Percentiles rank a stretch among this genome's conserved stretches.
Conservation (phyloP, 2,888 invertebrate genomes). For the Podotricha telesiphe region DNA sequence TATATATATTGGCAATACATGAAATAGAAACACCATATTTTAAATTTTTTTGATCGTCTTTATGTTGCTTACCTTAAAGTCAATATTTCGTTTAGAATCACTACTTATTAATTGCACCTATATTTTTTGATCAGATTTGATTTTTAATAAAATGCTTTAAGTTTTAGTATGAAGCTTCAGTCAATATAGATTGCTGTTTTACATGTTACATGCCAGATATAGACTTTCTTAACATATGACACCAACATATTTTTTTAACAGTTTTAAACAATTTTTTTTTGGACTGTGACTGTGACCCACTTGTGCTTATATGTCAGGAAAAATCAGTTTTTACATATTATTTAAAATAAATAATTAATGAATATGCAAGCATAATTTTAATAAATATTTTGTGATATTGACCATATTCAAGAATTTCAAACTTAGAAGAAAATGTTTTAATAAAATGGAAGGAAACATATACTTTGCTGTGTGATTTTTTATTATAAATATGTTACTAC, state of each 20-base stretch:
- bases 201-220: not conserved
- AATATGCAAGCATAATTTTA: not conserved
- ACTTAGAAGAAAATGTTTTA: not conserved
- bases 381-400: not conserved
- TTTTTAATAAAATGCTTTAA: not conserved
- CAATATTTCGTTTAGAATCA: not conserved
- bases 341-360: not conserved
- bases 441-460: not conserved
- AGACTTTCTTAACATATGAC: not conserved
- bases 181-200: not conserved
- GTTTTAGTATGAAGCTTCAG: not conserved
- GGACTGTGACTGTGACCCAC: conserved; percentile 2
- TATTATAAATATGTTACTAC: not conserved
- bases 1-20: conserved; percentile 12
- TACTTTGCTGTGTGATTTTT: not conserved
- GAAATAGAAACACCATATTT: conserved; percentile 2
- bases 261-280: conserved; percentile 7
- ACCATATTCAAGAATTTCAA: not conserved
- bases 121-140: not conserved
- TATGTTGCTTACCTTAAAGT: not conserved
- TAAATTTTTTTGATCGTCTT: not conserved
- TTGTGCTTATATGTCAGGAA: not conserved
- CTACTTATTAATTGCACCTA: not conserved
- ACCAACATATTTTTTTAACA: not conserved
- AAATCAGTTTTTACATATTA: not conserved